Evolutionary conservation across 2,113 vertebrate species (phyloP).

Genomic region (Lynx canadensis): DNA sequence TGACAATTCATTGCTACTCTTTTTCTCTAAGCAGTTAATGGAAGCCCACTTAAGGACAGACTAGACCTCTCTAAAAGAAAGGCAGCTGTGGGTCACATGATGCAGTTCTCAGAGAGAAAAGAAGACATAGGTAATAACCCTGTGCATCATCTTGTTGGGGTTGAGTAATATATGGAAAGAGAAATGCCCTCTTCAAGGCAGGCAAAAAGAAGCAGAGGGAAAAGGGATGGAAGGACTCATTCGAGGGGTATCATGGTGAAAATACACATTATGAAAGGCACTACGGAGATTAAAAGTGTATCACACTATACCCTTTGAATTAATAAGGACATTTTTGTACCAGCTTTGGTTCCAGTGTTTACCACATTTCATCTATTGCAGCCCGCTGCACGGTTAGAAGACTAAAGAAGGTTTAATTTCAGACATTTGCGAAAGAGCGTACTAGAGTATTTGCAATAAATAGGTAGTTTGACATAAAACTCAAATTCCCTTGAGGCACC

Average conservation of each 20-base stretch:
- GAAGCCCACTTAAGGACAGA: not conserved
- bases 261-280: not conserved
- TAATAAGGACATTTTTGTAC: not conserved
- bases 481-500: not conserved
- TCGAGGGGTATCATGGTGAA: not conserved
- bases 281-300: not conserved
- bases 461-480: not conserved
- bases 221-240: not conserved
- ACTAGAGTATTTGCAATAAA: not conserved
- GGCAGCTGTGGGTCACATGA: too few species aligned
- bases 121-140: not conserved
- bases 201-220: not conserved
- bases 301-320: not conserved
- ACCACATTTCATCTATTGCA: not conserved
- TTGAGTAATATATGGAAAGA: not conserved
- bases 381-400: not conserved
- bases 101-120: not conserved
- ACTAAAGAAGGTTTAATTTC: not conserved
- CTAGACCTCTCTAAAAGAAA: not conserved
- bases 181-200: not conserved
- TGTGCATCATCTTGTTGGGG: not conserved
- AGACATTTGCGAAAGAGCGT: not conserved
- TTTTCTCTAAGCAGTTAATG: not conserved
- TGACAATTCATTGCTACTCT: not conserved
- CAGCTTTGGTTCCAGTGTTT: not conserved